Percentiles rank a stretch among this genome's conserved stretches.
These are phyloP conservation scores for Pseudomyrmex concolor DNA, from an alignment of 1,140 invertebrate species.

Conservation along the genomic window DNA sequence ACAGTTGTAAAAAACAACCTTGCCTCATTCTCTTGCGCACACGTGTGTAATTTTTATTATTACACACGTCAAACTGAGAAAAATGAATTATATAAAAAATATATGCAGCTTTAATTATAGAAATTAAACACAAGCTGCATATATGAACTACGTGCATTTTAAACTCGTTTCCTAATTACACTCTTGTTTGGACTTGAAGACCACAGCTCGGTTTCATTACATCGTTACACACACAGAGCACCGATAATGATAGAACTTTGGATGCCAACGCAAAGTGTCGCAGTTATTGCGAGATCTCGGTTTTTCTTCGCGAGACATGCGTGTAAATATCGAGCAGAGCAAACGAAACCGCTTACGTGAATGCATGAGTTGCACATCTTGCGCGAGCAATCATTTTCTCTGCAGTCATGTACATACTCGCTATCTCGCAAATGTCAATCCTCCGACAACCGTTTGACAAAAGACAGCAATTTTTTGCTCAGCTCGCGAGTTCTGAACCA, in stretches of 20 bases:
- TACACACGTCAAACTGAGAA: neutral
- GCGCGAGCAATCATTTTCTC: too few species aligned
- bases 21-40: too few species aligned
- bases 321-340: conserved; percentile 23
- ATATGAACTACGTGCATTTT: neutral
- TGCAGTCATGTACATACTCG: neutral
- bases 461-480: too few species aligned
- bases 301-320: conserved; percentile 40
- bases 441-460: too few species aligned
- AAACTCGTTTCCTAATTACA: conserved; percentile 12
- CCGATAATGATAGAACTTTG: conserved; percentile 18
- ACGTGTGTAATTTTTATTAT: too few species aligned
- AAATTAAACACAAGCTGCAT: neutral
- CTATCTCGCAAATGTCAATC: neutral
- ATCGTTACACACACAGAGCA: neutral
- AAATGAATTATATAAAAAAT: neutral
- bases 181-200: too few species aligned
- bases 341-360: conserved; percentile 40
- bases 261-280: neutral
- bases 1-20: too few species aligned
- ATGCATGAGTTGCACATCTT: conserved; percentile 32
- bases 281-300: neutral
- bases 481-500: too few species aligned
- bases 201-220: conserved; percentile 1
- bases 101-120: too few species aligned